Base-by-base conservation (phyloP, 2,888 invertebrate species). In the Eupsilia transversa region DNA sequence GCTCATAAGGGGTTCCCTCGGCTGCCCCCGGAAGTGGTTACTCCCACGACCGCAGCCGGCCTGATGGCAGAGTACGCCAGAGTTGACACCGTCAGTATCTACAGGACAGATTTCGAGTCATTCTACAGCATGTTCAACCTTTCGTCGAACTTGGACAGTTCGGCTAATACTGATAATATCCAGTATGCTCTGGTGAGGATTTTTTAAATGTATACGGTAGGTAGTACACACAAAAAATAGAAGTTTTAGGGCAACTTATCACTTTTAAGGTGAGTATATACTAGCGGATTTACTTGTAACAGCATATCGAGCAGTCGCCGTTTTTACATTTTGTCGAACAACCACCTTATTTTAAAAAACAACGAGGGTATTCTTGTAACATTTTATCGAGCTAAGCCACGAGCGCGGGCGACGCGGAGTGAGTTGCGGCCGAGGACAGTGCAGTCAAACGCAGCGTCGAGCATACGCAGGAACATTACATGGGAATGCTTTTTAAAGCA, bases 61-160 rank as follows among this genome's bases (percentile, higher is more conserved):
- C 86, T 96, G 3, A 52, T 83, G 43, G 96, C 97, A 85, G 83
- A 86, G 1, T 95, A 96, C 79, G 84, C 93, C 17, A 84, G 87
- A 14, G 91, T 93, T 0, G 94, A 95, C 80, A 90, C 92, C 70
- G 88, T 95, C 1, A 87, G 94, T 14, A 92, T 96, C 83, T 95
- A 96, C 89, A 88, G 92, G 49, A 94, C 92, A 35, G 93, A 96
- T 86, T 88, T 88, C 63, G 93, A 83, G 35, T 93, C 97, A 83
- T 97, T 97, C 94, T 97, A 97, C 83, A 96, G 97, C 79, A 97
- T 98, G 90, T 97, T 98, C 92, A 97, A 97, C 74, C 94, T 98
- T 17, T 92, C 98, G 78, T 97, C 98, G 3, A 98, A 99, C 93
- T 97, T 98, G 70, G 97, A 97, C 30, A 97, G 97, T 87, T 97